Evolutionary conservation across 2,797 vertebrate genomes (phyloP).

Genomic region (Amblyopsis hoosieri): DNA sequence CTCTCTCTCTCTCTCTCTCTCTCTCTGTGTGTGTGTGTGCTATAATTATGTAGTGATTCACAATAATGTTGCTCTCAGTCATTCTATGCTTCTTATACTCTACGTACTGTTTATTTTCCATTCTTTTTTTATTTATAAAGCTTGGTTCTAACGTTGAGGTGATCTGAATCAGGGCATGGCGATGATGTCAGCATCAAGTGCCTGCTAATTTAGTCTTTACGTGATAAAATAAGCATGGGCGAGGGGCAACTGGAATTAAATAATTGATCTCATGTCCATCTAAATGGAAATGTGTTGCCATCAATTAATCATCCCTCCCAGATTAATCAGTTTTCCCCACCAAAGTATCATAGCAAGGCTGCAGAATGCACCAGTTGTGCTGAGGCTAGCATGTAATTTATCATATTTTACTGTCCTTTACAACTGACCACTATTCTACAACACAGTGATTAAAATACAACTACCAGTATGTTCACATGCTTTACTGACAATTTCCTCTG

Average conservation of each 20-base stretch:
- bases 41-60: background rate
- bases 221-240: conserved; percentile 57
- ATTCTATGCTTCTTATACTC: background rate
- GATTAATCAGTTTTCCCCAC: conserved; percentile 68
- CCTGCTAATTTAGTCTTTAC: conserved; percentile 65
- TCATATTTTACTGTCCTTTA: conserved; percentile 61
- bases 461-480: conserved; percentile 46
- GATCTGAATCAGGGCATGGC: conserved; percentile 16
- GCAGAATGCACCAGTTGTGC: conserved; percentile 52
- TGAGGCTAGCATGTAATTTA: conserved; percentile 59
- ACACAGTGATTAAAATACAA: conserved; percentile 73
- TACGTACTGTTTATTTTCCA: too few relatives aligned
- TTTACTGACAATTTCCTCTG: conserved; percentile 53
- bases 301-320: conserved; percentile 76
- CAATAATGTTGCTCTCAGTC: conserved; percentile 11
- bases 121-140: too few relatives aligned
- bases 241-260: conserved; percentile 58
- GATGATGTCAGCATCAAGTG: conserved; percentile 48
- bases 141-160: background rate
- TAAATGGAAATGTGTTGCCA: conserved; percentile 77
- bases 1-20: background rate
- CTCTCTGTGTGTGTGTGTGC: too few relatives aligned
- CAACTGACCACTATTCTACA: conserved; percentile 53
- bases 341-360: conserved; percentile 53
- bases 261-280: conserved; percentile 75